Evolutionary conservation across 2,113 vertebrate species (phyloP).

Genomic region (Trichechus manatus): DNA sequence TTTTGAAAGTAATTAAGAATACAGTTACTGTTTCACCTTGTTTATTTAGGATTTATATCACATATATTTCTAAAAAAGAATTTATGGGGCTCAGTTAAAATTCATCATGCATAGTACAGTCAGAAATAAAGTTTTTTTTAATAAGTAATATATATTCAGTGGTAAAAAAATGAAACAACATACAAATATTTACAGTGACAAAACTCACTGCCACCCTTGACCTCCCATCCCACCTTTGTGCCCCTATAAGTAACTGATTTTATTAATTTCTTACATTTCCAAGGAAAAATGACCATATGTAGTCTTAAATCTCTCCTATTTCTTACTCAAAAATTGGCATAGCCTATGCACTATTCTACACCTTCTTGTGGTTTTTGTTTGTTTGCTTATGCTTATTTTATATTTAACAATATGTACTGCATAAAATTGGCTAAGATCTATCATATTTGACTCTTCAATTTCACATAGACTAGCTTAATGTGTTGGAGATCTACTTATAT

Average conservation of each 20-base stretch:
- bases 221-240: not conserved
- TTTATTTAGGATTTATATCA: slow-evolving; percentile 15
- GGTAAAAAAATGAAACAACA: not conserved
- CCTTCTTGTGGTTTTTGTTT: not conserved
- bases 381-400: not conserved
- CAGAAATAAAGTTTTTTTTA: not conserved
- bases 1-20: not conserved
- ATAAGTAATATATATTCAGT: not conserved
- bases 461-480: not conserved
- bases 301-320: not conserved
- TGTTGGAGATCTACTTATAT: not conserved
- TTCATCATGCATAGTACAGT: not conserved
- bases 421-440: not conserved
- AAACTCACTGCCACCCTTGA: too few species aligned
- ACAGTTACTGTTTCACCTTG: not conserved
- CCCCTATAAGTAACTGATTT: not conserved
- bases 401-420: not conserved
- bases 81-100: not conserved
- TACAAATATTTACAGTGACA: not conserved
- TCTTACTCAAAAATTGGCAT: not conserved
- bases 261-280: not conserved
- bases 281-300: not conserved
- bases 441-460: not conserved
- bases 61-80: not conserved
- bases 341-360: not conserved